A percentile compares a stretch with the other conserved stretches of the same genome.
These are phyloP conservation scores for Cynaeus angustus DNA, from an alignment of 2,888 invertebrate genomes.

Conservation along the genomic window DNA sequence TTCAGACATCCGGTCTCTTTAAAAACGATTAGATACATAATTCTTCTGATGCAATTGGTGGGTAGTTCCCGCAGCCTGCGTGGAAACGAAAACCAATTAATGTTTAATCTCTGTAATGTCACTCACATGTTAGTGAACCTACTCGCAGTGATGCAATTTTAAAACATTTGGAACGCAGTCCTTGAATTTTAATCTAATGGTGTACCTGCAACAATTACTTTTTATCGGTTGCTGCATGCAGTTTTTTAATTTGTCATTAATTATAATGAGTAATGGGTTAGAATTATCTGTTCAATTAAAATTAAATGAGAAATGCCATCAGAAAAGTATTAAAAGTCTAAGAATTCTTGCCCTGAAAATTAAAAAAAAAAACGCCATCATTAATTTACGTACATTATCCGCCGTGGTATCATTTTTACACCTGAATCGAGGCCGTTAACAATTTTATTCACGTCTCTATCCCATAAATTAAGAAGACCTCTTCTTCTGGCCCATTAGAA, in stretches of 20 bases:
- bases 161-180: conserved; percentile 21
- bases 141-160: conserved; percentile 18
- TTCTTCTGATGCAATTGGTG: conserved; percentile 31
- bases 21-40: conserved; percentile 11
- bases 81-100: conserved; percentile 30
- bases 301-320: too few species aligned
- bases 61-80: background rate
- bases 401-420: too few species aligned
- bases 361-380: too few species aligned
- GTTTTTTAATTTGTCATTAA: background rate
- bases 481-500: too few species aligned
- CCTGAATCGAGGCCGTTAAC: too few species aligned
- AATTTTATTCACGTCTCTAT: too few species aligned
- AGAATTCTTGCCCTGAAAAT: too few species aligned
- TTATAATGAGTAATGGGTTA: background rate
- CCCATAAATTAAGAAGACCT: too few species aligned
- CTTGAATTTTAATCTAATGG: conserved; percentile 34
- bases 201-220: conserved; percentile 41
- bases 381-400: too few species aligned
- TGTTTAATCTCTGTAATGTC: conserved; percentile 20
- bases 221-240: background rate
- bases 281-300: too few species aligned
- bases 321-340: too few species aligned
- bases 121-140: conserved; percentile 27
- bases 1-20: conserved; percentile 23